Evolutionary conservation across 2,888 invertebrate species (phyloP).

Genomic region (Candidula unifasciata): DNA sequence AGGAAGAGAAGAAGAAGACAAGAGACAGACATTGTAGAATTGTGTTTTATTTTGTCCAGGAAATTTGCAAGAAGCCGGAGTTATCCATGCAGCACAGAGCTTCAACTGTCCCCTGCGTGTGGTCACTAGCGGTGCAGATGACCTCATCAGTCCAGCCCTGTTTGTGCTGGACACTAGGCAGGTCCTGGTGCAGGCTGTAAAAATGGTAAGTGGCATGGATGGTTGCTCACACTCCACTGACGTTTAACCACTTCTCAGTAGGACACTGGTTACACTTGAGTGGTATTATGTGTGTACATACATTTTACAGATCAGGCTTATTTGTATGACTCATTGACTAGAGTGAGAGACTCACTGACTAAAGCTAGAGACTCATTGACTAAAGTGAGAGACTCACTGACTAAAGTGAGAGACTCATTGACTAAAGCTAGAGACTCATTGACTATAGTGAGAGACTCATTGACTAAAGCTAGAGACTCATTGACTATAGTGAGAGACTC

Average conservation of each 20-base stretch:
- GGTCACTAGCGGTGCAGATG: neutral
- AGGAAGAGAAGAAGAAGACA: too few species aligned
- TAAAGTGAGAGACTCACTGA: too few species aligned
- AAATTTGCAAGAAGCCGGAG: conserved; percentile 77
- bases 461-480: too few species aligned
- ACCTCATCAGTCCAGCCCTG: conserved; percentile 48
- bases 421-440: too few species aligned
- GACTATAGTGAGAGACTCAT: too few species aligned
- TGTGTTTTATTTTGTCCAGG: conserved; percentile 64
- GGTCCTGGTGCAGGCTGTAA: conserved; percentile 77
- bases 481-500: too few species aligned
- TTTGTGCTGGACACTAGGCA: conserved; percentile 71
- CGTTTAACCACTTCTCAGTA: neutral
- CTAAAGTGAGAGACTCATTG: too few species aligned
- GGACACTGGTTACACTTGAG: neutral
- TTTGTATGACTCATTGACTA: too few species aligned
- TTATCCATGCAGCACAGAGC: conserved; percentile 77
- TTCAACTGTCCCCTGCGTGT: conserved; percentile 75
- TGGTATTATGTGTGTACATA: too few species aligned
- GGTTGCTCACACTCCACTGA: neutral
- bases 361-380: too few species aligned
- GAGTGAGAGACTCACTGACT: too few species aligned
- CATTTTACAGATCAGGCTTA: too few species aligned
- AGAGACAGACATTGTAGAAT: neutral
- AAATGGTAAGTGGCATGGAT: conserved; percentile 67